Evolutionary conservation across 2,113 vertebrate genomes (phyloP), one percentile per base, ranked within the genome.

Genomic region (Gallinago media): DNA sequence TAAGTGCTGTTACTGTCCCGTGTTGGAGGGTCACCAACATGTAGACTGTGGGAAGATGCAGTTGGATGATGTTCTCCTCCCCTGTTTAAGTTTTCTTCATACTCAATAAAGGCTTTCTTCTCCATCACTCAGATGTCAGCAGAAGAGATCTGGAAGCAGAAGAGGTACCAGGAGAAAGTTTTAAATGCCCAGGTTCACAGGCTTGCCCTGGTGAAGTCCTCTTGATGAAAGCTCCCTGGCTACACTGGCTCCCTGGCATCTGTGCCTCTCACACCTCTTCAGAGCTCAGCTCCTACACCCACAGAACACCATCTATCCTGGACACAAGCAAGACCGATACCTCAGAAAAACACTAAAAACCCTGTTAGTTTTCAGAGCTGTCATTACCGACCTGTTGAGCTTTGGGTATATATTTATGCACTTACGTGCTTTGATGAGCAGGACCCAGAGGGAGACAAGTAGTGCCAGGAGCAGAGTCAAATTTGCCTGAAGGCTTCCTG

Each of bases 131-230:
- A 75, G 8, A 61, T 26, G 15, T 36, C 47, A 92, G 31, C 29
- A 87, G 38, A 84, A 75, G 56, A 84, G 55, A 52, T 63, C 11
- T 72, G 68, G 66, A 89, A 94, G 52, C 56, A 68, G 47, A 12
- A 85, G 20, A 67, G 17, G 11, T 34, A 73, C 18, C 47, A 66
- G 42, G 55, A 90, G 15, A 8, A 10, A 25, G 8, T 81, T 91
- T 77, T 47, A 55, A 74, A 8, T 8, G 8, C 9, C 19, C 19
- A 56, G 18, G 46, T 40, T 72, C 42, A 42, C 38, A 29, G 20
- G 32, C 8, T 66, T 77, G 42, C 19, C 25, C 49, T 82, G 36
- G 31, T 67, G 21, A 84, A 86, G 61, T n/a, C 12, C 4, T 75
- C 18, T 63, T 55, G 27, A 44, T 44, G 61, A 32, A n/a, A n/a